phyloP scores from a whole-genome alignment of 2,888 invertebrate genomes.

The Daptonema setosum region DNA sequence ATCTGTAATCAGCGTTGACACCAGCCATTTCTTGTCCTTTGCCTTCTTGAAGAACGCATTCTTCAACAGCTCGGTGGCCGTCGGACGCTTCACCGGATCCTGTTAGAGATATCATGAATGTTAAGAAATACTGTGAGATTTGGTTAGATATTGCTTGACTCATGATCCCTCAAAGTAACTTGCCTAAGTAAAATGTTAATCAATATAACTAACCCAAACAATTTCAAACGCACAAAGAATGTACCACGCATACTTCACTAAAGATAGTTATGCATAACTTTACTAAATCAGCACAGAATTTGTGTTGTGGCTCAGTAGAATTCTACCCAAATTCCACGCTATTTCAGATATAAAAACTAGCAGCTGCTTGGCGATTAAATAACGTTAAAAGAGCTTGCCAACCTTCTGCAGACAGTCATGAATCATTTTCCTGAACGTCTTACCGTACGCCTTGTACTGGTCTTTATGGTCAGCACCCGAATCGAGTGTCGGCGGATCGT shows the following conservation, averaged over 20 bases:
- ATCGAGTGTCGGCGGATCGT: slow-evolving; percentile 87
- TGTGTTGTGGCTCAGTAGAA: too few species aligned
- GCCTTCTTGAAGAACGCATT: slow-evolving; percentile 95
- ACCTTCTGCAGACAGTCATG: slow-evolving; percentile 74
- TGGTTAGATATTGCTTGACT: neutral
- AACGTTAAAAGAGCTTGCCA: neutral
- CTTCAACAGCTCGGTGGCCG: slow-evolving; percentile 79
- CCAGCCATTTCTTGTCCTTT: slow-evolving; percentile 36
- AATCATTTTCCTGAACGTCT: slow-evolving; percentile 88
- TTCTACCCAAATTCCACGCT: too few species aligned
- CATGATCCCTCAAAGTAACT: neutral
- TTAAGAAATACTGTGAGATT: neutral
- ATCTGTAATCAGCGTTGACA: slow-evolving; percentile 21
- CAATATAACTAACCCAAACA: too few species aligned
- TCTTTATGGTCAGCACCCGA: slow-evolving; percentile 85
- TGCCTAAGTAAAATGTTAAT: neutral
- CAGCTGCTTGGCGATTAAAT: too few species aligned
- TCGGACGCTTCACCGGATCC: slow-evolving; percentile 40
- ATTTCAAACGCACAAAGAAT: too few species aligned
- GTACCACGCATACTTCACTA: neutral
- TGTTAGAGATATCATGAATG: slow-evolving; percentile 13
- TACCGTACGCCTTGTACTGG: slow-evolving; percentile 90
- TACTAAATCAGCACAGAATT: neutral
- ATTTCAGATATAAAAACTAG: too few species aligned
- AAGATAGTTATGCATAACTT: neutral